Evolutionary conservation across 2,888 invertebrate species (phyloP).

Genomic region (Campaea margaritaria): DNA sequence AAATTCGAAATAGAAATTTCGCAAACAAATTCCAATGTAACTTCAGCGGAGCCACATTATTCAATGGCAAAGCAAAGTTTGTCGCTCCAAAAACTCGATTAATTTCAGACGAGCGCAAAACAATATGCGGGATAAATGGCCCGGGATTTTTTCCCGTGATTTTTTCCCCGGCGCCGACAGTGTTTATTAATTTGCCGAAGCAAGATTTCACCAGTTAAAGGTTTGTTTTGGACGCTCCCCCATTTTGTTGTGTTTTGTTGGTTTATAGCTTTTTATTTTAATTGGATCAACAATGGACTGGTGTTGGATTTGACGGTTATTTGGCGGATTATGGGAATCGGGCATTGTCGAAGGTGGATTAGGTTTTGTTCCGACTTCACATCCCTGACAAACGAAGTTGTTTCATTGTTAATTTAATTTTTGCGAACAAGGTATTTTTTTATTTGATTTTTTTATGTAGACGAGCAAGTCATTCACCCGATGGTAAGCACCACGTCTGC

Average conservation of each 20-base stretch:
- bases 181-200: constrained; percentile 37
- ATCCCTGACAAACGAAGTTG: no score
- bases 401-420: no score
- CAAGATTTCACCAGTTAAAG: constrained; percentile 18
- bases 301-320: constrained; percentile 1
- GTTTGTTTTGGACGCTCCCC: constrained; percentile 20
- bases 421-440: no score
- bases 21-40: constrained; percentile 12
- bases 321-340: background rate
- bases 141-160: constrained; percentile 16
- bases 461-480: no score
- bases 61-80: constrained; percentile 25
- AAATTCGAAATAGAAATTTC: background rate
- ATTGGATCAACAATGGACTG: background rate
- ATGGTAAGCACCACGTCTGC: no score
- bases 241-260: constrained; percentile 27
- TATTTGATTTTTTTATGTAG: no score
- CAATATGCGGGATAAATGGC: constrained; percentile 32
- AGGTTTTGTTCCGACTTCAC: no score
- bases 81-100: constrained; percentile 37
- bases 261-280: constrained; percentile 21
- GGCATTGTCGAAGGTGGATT: background rate
- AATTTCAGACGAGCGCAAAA: constrained; percentile 36
- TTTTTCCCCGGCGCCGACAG: constrained; percentile 20
- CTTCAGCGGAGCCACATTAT: constrained; percentile 6